phyloP scores from a whole-genome alignment of 2,113 vertebrate genomes.

The Panthera uncia region DNA sequence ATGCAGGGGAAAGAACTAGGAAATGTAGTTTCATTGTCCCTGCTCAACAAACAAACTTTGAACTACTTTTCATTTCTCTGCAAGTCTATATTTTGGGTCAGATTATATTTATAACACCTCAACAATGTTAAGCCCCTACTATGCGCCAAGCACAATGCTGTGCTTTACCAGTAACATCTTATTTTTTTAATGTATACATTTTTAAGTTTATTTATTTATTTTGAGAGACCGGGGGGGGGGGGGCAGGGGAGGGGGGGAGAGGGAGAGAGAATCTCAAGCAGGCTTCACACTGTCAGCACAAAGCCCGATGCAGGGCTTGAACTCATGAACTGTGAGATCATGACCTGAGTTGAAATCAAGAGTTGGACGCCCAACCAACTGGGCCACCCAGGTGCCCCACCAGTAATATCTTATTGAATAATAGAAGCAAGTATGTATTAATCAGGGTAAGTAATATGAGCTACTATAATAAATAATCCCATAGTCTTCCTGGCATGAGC shows the following conservation, averaged over 20 bases:
- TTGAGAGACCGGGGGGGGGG: too few relatives aligned
- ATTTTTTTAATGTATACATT: too few relatives aligned
- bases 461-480: background rate
- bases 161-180: background rate
- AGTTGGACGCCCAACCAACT: too few relatives aligned
- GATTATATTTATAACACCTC: background rate
- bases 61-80: background rate
- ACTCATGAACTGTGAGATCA: too few relatives aligned
- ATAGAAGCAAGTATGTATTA: slow-evolving; percentile 27
- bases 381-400: background rate
- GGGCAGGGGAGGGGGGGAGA: too few relatives aligned
- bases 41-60: background rate
- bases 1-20: background rate
- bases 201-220: too few relatives aligned
- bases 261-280: too few relatives aligned
- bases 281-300: too few relatives aligned
- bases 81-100: background rate
- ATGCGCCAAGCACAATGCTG: background rate
- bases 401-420: background rate
- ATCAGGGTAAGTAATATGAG: background rate
- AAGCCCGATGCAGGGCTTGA: too few relatives aligned
- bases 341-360: too few relatives aligned
- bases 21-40: background rate
- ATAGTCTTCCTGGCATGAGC: background rate
- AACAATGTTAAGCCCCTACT: background rate